These are phyloP conservation scores for Drosophila lowei DNA, from an alignment of 1,140 invertebrate species.

Conservation along the genomic window DNA sequence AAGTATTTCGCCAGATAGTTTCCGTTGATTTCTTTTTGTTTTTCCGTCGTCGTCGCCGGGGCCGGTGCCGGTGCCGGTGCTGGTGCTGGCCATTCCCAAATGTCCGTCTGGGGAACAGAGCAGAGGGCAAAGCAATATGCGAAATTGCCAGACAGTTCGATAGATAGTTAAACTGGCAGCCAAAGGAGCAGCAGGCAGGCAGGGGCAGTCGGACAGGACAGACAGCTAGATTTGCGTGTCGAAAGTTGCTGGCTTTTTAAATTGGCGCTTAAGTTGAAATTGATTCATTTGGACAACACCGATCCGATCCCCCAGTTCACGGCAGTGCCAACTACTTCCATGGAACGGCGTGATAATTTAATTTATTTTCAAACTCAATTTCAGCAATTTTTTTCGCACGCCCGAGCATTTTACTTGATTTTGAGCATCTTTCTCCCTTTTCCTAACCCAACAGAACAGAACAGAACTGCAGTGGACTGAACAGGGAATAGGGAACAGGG, in stretches of 20 bases:
- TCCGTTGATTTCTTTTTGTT: slow-evolving; percentile 16
- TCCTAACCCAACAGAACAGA: slow-evolving; percentile 12
- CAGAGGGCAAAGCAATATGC: slow-evolving; percentile 55
- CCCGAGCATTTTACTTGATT: slow-evolving; percentile 53
- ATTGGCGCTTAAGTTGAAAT: slow-evolving; percentile 76
- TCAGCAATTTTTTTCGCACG: slow-evolving; percentile 49
- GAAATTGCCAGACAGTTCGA: slow-evolving; percentile 54
- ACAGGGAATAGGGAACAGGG: neutral
- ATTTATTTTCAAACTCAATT: slow-evolving; percentile 78
- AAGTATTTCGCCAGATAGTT: slow-evolving; percentile 54
- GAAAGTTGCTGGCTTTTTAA: slow-evolving; percentile 67
- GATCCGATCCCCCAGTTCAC: slow-evolving; percentile 9
- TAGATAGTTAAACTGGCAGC: slow-evolving; percentile 47
- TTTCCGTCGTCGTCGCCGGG: neutral
- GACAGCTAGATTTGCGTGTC: slow-evolving; percentile 53
- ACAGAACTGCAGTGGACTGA: slow-evolving; percentile 15
- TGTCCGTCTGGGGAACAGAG: slow-evolving; percentile 17
- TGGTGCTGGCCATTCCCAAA: neutral
- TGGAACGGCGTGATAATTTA: slow-evolving; percentile 67
- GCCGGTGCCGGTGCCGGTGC: too few relatives aligned
- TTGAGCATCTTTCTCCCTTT: slow-evolving; percentile 36
- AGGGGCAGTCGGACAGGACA: slow-evolving; percentile 21
- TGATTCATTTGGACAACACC: slow-evolving; percentile 61
- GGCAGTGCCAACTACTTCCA: slow-evolving; percentile 56
- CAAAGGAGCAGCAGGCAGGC: slow-evolving; percentile 17